phyloP scores from a whole-genome alignment of 2,113 vertebrate genomes.

The Neodon shergylaensis region DNA sequence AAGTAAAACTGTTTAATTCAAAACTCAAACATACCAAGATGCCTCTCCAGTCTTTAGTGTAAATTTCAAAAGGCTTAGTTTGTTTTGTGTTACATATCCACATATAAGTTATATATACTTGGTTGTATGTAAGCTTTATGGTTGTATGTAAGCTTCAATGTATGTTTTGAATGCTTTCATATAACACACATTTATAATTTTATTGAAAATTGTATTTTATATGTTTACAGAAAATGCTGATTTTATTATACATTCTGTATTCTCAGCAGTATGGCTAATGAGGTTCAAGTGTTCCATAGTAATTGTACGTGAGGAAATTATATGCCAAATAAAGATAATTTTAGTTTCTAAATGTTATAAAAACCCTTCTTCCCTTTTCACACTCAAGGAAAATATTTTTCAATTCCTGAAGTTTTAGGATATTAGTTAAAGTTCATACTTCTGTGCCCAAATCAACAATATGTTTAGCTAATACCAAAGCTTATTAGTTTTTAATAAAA shows the following conservation, averaged over 20 bases:
- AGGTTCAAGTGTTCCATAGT: constrained; percentile 60
- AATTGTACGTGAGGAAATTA: constrained; percentile 73
- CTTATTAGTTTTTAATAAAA: constrained; percentile 76
- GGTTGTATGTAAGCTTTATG: background rate
- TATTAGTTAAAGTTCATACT: constrained; percentile 81
- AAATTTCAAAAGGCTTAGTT: background rate
- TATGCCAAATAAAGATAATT: constrained; percentile 59
- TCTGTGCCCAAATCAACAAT: constrained; percentile 75
- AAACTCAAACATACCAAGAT: background rate
- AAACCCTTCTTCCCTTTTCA: constrained; percentile 36
- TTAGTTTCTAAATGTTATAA: constrained; percentile 50
- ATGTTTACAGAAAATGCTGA: background rate
- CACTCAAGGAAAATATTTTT: constrained; percentile 61
- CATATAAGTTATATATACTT: background rate
- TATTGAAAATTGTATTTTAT: constrained; percentile 9
- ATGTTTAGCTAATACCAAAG: constrained; percentile 80
- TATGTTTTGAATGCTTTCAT: background rate
- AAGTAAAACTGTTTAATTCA: background rate
- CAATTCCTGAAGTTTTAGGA: constrained; percentile 65
- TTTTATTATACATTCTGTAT: background rate
- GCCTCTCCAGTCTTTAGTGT: background rate
- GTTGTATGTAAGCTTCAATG: background rate
- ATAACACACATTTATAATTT: background rate
- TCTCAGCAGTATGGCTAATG: constrained; percentile 47
- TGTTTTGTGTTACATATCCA: background rate